These are phyloP conservation scores for Tetropium fuscum DNA, from an alignment of 2,888 invertebrate genomes.

Conservation along the genomic window DNA sequence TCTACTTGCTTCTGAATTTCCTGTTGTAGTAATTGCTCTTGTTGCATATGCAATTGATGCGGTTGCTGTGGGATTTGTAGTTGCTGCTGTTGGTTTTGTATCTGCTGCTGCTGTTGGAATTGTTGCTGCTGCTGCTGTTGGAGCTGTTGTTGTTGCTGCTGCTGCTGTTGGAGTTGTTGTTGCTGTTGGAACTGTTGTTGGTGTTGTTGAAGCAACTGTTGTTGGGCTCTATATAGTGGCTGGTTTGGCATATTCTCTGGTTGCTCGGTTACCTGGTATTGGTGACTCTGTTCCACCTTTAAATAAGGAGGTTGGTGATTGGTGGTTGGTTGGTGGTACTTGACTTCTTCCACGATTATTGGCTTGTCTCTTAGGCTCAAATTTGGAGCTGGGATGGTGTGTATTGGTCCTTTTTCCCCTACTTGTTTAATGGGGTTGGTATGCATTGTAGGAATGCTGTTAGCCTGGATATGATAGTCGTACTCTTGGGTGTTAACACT, in stretches of 20 bases:
- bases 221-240: conserved; percentile 33
- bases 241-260: conserved; percentile 59
- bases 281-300: conserved; percentile 27
- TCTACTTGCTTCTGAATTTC: conserved; percentile 25
- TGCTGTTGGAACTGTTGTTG: conserved; percentile 49
- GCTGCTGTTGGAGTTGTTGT: conserved; percentile 33
- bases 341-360: conserved; percentile 64
- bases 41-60: conserved; percentile 21
- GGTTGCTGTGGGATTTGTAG: conserved; percentile 39
- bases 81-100: conserved; percentile 42
- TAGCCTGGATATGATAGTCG: conserved; percentile 61
- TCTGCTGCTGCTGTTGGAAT: conserved; percentile 54
- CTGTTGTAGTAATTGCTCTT: conserved; percentile 16
- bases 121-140: conserved; percentile 29
- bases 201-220: conserved; percentile 50
- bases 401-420: conserved; percentile 78
- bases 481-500: conserved; percentile 54
- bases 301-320: conserved; percentile 3
- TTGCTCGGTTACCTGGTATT: conserved; percentile 68
- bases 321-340: no score
- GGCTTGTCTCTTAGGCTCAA: conserved; percentile 77
- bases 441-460: conserved; percentile 58
- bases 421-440: conserved; percentile 62
- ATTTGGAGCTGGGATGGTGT: conserved; percentile 89
- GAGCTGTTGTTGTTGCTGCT: conserved; percentile 17